These are phyloP conservation scores for Drosophila quadrilineata DNA, from an alignment of 1,140 invertebrate genomes.

Conservation along the genomic window DNA sequence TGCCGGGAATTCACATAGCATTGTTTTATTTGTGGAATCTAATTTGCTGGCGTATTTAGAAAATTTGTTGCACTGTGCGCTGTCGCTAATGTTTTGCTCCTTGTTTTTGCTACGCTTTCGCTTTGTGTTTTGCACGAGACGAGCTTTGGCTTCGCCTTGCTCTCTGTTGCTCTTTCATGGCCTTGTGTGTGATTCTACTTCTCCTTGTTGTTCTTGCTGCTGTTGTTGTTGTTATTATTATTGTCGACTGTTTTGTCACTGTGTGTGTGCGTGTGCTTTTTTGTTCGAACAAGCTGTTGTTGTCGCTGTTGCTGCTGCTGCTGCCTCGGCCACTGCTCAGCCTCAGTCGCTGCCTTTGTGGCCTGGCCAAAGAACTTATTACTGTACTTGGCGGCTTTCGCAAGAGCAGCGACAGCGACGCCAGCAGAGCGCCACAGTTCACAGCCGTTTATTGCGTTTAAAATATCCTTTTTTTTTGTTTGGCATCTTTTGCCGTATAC, in stretches of 20 bases:
- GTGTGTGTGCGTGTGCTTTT: slow-evolving; percentile 52
- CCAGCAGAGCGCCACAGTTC: slow-evolving; percentile 5
- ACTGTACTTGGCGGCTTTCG: slow-evolving; percentile 58
- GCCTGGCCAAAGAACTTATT: slow-evolving; percentile 49
- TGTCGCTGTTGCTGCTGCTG: background rate
- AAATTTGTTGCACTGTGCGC: slow-evolving; percentile 41
- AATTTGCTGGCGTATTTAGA: background rate
- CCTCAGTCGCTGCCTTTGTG: slow-evolving; percentile 35
- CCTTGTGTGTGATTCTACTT: slow-evolving; percentile 38
- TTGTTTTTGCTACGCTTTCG: slow-evolving; percentile 74
- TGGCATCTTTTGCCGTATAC: slow-evolving; percentile 19
- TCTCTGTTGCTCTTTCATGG: slow-evolving; percentile 51
- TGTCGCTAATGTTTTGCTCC: slow-evolving; percentile 60
- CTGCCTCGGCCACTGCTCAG: too few species aligned
- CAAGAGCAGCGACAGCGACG: too few species aligned
- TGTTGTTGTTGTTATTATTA: slow-evolving; percentile 26
- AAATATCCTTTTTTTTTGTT: slow-evolving; percentile 64
- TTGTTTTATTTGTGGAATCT: background rate
- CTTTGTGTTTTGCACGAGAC: slow-evolving; percentile 42
- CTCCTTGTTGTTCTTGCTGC: slow-evolving; percentile 28
- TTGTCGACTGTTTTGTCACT: slow-evolving; percentile 36
- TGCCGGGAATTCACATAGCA: background rate
- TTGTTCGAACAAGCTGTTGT: too few species aligned
- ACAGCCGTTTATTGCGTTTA: slow-evolving; percentile 40
- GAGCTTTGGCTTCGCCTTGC: slow-evolving; percentile 23